Base-by-base conservation (phyloP, 2,888 invertebrate genomes). In the Acholoe squamosa region DNA sequence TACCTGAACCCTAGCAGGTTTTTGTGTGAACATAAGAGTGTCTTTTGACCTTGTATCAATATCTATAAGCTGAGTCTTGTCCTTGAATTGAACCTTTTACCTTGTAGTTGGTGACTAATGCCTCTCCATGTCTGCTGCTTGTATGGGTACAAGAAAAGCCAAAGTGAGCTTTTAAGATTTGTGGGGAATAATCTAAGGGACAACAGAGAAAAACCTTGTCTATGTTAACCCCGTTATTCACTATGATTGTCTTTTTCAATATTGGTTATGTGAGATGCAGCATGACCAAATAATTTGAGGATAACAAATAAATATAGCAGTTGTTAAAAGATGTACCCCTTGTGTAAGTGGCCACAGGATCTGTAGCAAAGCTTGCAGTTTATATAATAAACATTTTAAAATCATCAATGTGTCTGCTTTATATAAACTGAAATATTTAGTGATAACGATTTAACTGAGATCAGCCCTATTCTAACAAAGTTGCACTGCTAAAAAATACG, bases 311-410 rank as follows among this genome's bases (percentile, higher is more conserved):
- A 43, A 43, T 43, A 10, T 43, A 43, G 10, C 43, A 43, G n/a
- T 61, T 14, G 14, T n/a, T 61, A 61, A 3, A 61, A 61, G 16
- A 61, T 61, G 61, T 76, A 76, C 25, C 61, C 61, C 34, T 10
- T 80, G 80, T 80, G 80, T 34, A 80, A 80, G 43, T 80, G 80
- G 34, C 33, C 7, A 80, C 33, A 80, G 80, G 22, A 80, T 43
- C 34, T 80, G 80, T 80, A 80, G 80, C 80, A 80, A 80, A 80
- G 80, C 80, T 80, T 80, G 80, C 80, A 33, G 80, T 80, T 80
- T 80, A 80, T 80, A 80, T 33, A 80, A 80, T 80, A 80, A 80
- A 80, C 43, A 80, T 80, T 80, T 80, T 43, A 34, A 80, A 80
- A 80, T 80, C 80, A 80, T 14, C 28, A n/a, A 25, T 71, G 71